Base-by-base conservation (phyloP, 1,140 invertebrate genomes). In the Mesaphorura yosii region DNA sequence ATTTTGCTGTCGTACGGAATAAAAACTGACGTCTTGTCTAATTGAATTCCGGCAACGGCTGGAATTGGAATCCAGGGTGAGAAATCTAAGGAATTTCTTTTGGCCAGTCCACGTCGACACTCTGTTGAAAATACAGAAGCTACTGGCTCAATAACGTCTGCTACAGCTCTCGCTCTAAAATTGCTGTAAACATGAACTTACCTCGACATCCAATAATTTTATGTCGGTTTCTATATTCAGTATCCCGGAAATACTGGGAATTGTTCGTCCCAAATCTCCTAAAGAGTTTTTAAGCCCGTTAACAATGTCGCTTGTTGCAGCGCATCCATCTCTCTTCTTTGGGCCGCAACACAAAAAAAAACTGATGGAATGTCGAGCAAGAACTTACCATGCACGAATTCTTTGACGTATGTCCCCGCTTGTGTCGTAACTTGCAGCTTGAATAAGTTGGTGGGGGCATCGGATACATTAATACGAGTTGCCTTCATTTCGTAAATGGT, bases 311-410 rank as follows among this genome's bases (percentile, higher is more conserved):
- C n/a, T n/a, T n/a, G n/a, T n/a, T n/a, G n/a, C n/a, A n/a, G n/a
- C n/a, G n/a, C n/a, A n/a, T n/a, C n/a, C n/a, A n/a, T n/a, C n/a
- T n/a, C n/a, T n/a, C n/a, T n/a, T n/a, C n/a, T n/a, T n/a, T n/a
- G n/a, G n/a, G n/a, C n/a, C n/a, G n/a, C n/a, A n/a, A n/a, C n/a
- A n/a, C n/a, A n/a, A n/a, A n/a, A n/a, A n/a, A n/a, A n/a, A n/a
- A n/a, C n/a, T n/a, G n/a, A n/a, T n/a, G n/a, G n/a, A n/a, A n/a
- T n/a, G n/a, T n/a, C n/a, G n/a, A n/a, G n/a, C n/a, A n/a, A n/a
- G n/a, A n/a, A n/a, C n/a, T 97, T 93, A 1, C 92, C 88, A 72
- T 97, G 90, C 17, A 93, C 83, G 75, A 96, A 91, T 73, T 98
- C 93, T 72, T 98, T 98, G 0, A 98, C 79, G 23, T 48, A 48